Conservation (phyloP, 1,140 invertebrate species). For the Colletes latitarsis region DNA sequence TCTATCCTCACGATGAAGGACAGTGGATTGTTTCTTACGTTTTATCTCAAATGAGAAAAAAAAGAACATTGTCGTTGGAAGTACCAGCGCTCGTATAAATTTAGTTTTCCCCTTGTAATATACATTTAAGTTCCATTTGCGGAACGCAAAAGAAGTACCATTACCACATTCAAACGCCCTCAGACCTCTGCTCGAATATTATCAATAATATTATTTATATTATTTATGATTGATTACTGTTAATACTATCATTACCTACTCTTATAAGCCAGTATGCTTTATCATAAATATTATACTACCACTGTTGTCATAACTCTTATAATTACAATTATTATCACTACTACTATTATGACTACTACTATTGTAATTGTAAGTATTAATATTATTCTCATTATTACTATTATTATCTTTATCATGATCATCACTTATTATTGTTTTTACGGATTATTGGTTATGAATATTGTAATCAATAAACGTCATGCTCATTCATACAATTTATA, state of each 20-base stretch:
- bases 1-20: conserved; percentile 22
- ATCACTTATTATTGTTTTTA: conserved; percentile 44
- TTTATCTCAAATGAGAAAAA: not conserved
- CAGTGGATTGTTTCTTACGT: conserved; percentile 19
- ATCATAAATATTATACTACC: not conserved
- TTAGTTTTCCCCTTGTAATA: conserved; percentile 18
- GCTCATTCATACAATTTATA: conserved; percentile 4
- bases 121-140: conserved; percentile 30
- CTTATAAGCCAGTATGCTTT: conserved; percentile 13
- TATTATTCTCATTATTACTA: conserved; percentile 25
- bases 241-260: conserved; percentile 31
- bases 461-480: conserved; percentile 30
- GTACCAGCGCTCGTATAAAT: conserved; percentile 34
- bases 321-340: conserved; percentile 11
- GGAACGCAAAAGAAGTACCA: conserved; percentile 39
- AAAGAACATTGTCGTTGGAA: conserved; percentile 32
- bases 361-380: conserved; percentile 29
- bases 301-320: not conserved
- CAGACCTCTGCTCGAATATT: conserved; percentile 39
- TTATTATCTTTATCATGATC: conserved; percentile 41
- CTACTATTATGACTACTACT: conserved; percentile 23
- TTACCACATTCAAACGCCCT: conserved; percentile 29
- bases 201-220: not conserved
- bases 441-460: conserved; percentile 45
- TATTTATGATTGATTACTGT: not conserved